These are phyloP conservation scores for Ricordea florida DNA, from an alignment of 92 coral and sea anemone genomes.

Conservation along the genomic window DNA sequence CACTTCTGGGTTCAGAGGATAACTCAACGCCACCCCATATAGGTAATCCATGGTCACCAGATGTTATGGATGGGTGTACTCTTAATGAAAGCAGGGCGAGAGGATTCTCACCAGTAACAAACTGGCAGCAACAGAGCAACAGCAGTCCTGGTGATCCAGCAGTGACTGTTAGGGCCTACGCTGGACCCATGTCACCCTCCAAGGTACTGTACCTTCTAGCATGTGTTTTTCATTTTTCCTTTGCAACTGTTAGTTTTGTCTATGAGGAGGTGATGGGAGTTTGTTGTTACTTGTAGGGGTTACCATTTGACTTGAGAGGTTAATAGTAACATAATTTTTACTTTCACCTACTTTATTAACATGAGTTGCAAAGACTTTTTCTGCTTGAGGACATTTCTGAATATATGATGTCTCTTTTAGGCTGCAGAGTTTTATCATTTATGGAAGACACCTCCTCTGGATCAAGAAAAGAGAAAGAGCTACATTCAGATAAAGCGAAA, in stretches of 20 bases:
- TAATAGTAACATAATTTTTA: no score
- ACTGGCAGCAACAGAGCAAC: constrained; percentile 11
- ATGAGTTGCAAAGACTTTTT: neutral
- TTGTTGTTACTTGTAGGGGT: no score
- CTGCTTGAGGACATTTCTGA: no score
- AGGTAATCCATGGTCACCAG: constrained; percentile 93
- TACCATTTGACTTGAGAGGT: no score
- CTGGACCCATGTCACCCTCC: constrained; percentile 98
- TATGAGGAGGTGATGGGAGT: no score
- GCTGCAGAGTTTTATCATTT: constrained; percentile 76
- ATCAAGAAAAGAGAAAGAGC: constrained; percentile 58
- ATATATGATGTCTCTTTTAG: constrained; percentile 61
- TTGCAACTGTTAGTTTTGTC: no score
- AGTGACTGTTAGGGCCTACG: constrained; percentile 83
- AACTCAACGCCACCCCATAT: constrained; percentile 78
- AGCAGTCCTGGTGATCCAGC: constrained; percentile 70
- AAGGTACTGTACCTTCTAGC: no score
- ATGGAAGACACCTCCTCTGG: constrained; percentile 83
- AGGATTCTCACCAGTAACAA: constrained; percentile 8
- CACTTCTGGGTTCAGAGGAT: constrained; percentile 86
- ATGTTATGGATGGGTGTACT: neutral
- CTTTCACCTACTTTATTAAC: no score
- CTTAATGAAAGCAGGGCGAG: neutral
- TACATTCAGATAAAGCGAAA: constrained; percentile 80
- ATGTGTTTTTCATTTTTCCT: no score